Conservation (phyloP, 2,113 vertebrate genomes). For the Deroptyus accipitrinus region DNA sequence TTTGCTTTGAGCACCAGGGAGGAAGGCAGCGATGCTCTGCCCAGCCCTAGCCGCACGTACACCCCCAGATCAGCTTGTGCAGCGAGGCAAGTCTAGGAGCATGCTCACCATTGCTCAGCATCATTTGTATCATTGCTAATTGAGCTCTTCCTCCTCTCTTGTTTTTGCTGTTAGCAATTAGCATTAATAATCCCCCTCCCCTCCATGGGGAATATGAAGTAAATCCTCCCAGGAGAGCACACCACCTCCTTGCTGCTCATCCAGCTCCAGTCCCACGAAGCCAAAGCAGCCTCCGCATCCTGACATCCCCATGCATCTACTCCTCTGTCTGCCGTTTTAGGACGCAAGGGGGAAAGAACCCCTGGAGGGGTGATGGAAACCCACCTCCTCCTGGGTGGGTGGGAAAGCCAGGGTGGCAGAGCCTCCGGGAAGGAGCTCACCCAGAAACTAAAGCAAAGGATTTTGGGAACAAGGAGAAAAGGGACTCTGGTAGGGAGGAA, state of each 20-base stretch:
- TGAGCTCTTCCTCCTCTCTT: neutral
- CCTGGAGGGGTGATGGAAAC: neutral
- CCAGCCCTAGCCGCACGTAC: neutral
- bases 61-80: neutral
- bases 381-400: neutral
- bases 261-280: rapidly evolving
- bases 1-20: neutral
- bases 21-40: neutral
- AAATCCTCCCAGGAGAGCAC: neutral
- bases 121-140: neutral
- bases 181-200: neutral
- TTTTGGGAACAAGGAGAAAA: neutral
- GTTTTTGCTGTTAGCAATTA: neutral
- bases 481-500: neutral
- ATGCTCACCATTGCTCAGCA: rapidly evolving
- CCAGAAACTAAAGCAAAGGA: neutral
- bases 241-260: rapidly evolving
- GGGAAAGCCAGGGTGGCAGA: neutral
- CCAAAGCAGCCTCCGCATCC: neutral
- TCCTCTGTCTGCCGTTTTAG: neutral
- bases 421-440: neutral
- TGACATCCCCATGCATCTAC: rapidly evolving
- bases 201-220: neutral
- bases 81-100: neutral
- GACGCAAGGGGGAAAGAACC: neutral